Evolutionary conservation across 2,113 vertebrate genomes (phyloP), one percentile per base, ranked within the genome.

Genomic region (Scytalopus superciliaris): DNA sequence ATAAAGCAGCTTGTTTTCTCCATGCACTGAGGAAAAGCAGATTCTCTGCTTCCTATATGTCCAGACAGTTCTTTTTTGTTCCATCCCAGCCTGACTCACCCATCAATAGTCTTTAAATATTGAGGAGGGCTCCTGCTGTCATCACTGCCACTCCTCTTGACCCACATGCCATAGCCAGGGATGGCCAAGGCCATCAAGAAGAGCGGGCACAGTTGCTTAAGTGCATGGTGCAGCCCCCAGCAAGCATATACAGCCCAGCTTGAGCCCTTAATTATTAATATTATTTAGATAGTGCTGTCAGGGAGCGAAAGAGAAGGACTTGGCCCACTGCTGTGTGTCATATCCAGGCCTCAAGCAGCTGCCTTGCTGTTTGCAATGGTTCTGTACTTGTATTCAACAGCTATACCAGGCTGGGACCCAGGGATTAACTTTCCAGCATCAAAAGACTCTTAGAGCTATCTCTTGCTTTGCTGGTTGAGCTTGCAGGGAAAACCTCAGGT

Each of bases 71-170:
- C 5, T 39, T 49, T 30, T 78, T 52, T 44, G 17, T 6, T n/a
- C 19, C 77, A 69, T 5, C 66, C 70, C 72, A 84, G 62, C 78
- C 82, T 0, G 1, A 31, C 76, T 50, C 4, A 2, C 49, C 49
- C 90, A 67, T 84, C 91, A 78, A 37, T 67, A 85, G 22, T 79
- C 50, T 94, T 92, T 96, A 92, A 96, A 93, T 94, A 96, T 87
- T 93, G 92, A 96, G 89, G 31, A 91, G 75, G 76, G 53, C 74
- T 86, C 90, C 88, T 0, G 21, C 80, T 55, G 89, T 14, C 40
- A 30, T 17, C 10, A 0, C 80, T 13, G 64, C 74, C 3, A 10
- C 83, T 84, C 60, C 52, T 57, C 66, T 8, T 3, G 2, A 68
- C 47, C 49, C 55, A 2, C 0, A 7, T 1, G 1, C 49, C 1